Conservation (phyloP, 2,113 vertebrate species). For the Petrocephalus zakoni region DNA sequence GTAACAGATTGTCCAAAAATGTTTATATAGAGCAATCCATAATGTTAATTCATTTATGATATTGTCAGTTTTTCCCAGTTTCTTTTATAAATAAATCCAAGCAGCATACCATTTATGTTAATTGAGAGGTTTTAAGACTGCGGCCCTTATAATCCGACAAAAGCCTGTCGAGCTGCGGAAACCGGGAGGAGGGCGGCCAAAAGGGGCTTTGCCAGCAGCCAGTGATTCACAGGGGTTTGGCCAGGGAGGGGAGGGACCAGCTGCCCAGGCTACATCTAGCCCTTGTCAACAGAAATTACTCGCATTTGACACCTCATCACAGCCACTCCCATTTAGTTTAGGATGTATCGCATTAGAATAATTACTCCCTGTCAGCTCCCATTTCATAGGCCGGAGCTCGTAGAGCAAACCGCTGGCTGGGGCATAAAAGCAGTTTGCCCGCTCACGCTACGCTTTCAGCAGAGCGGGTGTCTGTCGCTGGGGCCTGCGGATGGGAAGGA, state of each 20-base stretch:
- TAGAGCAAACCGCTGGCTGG: constrained; percentile 30
- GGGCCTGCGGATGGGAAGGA: neutral
- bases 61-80: neutral
- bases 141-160: neutral
- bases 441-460: constrained; percentile 22
- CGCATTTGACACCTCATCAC: constrained; percentile 52
- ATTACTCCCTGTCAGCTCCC: constrained; percentile 59
- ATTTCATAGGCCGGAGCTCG: constrained; percentile 49
- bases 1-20: neutral
- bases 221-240: constrained; percentile 26
- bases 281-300: constrained; percentile 58
- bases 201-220: neutral
- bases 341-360: constrained; percentile 57
- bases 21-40: neutral
- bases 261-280: constrained; percentile 50
- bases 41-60: neutral
- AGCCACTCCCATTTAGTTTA: constrained; percentile 50
- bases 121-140: constrained; percentile 3
- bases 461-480: constrained; percentile 22
- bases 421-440: constrained; percentile 23
- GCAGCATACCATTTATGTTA: neutral
- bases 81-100: neutral
- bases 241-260: constrained; percentile 50
- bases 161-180: neutral
- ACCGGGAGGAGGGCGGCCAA: neutral